Percentiles rank a stretch among this genome's conserved stretches.
phyloP scores from a whole-genome alignment of 2,113 vertebrate genomes.

The Chiloscyllium plagiosum region DNA sequence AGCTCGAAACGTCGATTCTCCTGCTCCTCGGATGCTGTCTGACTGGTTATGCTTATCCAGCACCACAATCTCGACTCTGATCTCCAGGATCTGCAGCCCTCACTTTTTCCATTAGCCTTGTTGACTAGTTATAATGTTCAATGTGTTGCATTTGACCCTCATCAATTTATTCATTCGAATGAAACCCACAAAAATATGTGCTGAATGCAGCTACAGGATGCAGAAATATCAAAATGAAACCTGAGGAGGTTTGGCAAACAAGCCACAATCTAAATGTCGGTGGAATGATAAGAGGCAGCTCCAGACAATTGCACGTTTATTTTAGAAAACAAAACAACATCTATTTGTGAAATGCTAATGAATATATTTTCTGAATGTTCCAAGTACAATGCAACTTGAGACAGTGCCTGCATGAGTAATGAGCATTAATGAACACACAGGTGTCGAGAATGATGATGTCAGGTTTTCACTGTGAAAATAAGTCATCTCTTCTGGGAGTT shows the following conservation, averaged over 20 bases:
- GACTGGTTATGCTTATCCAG: no score
- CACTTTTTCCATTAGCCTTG: no score
- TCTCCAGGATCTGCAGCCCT: no score
- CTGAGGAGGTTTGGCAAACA: neutral
- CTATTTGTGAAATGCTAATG: neutral
- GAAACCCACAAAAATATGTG: neutral
- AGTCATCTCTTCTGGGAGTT: neutral
- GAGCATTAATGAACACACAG: neutral
- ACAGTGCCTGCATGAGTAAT: conserved; percentile 1
- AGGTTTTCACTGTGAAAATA: neutral
- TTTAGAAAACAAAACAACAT: neutral
- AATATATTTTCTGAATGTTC: neutral
- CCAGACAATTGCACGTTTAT: neutral
- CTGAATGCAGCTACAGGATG: neutral
- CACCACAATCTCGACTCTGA: no score
- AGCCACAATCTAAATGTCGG: neutral
- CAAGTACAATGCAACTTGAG: neutral
- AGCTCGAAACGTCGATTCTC: no score
- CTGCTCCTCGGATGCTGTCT: no score
- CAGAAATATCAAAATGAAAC: neutral
- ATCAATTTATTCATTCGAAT: neutral
- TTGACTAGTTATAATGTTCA: no score
- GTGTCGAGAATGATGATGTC: neutral
- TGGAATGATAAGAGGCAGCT: neutral
- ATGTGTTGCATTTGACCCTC: neutral